Evolutionary conservation across 2,888 invertebrate species (phyloP).

Genomic region (Agonopterix arenella): DNA sequence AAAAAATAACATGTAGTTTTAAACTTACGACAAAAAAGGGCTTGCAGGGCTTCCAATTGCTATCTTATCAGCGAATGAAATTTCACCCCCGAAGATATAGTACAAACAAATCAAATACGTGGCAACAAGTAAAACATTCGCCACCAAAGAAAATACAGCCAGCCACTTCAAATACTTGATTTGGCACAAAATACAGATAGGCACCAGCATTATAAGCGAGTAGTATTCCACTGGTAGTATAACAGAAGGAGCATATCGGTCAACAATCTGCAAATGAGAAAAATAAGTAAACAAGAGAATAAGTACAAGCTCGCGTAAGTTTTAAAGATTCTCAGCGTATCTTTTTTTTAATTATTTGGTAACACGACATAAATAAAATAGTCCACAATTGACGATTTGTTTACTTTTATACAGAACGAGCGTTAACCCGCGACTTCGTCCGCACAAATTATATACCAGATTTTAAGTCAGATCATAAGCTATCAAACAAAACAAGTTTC

Average conservation of each 20-base stretch:
- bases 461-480: too few relatives aligned
- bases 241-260: constrained; percentile 45
- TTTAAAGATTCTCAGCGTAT: too few relatives aligned
- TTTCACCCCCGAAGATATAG: constrained; percentile 81
- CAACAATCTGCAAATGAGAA: constrained; percentile 52
- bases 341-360: too few relatives aligned
- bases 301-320: too few relatives aligned
- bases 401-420: too few relatives aligned
- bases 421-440: too few relatives aligned
- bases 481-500: too few relatives aligned
- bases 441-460: too few relatives aligned
- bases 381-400: too few relatives aligned
- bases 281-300: not conserved
- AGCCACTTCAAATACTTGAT: constrained; percentile 87
- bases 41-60: constrained; percentile 73
- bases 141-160: constrained; percentile 92
- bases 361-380: too few relatives aligned
- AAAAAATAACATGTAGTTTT: not conserved
- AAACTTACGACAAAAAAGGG: constrained; percentile 89
- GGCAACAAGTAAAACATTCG: constrained; percentile 87
- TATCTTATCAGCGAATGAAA: constrained; percentile 65
- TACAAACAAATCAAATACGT: constrained; percentile 92
- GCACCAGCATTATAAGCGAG: constrained; percentile 52
- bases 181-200: constrained; percentile 56
- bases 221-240: constrained; percentile 58